Percentiles rank a stretch among this genome's conserved stretches.
These are phyloP conservation scores for Cheilosia vernalis DNA, from an alignment of 2,888 invertebrate genomes.

Conservation along the genomic window DNA sequence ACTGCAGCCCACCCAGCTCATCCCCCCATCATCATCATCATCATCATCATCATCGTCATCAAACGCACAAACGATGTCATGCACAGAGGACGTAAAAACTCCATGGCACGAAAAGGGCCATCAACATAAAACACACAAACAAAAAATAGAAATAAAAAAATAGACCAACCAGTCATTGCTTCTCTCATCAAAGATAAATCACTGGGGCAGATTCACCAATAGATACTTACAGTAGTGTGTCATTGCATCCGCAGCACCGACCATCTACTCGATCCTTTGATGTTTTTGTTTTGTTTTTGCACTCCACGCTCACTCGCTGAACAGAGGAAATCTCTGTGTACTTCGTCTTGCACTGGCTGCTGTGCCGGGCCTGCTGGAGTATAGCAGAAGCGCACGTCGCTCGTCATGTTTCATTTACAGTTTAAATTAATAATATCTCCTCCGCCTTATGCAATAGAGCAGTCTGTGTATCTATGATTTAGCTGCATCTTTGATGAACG, in stretches of 20 bases:
- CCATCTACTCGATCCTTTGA: constrained; percentile 68
- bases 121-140: constrained; percentile 9
- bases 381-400: constrained; percentile 46
- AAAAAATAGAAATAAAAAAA: constrained; percentile 36
- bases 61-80: constrained; percentile 24
- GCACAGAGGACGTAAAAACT: constrained; percentile 15
- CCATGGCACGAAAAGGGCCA: constrained; percentile 51
- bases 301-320: neutral
- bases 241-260: constrained; percentile 59
- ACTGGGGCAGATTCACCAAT: constrained; percentile 61
- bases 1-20: neutral
- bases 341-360: constrained; percentile 28
- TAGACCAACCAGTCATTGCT: constrained; percentile 44
- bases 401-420: constrained; percentile 72
- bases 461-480: constrained; percentile 39
- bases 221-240: constrained; percentile 65
- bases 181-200: constrained; percentile 70
- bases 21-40: constrained; percentile 1
- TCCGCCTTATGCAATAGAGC: constrained; percentile 53
- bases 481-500: constrained; percentile 70
- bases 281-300: constrained; percentile 46
- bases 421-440: constrained; percentile 75
- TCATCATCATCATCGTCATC: constrained; percentile 34
- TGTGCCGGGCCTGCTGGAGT: neutral
- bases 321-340: constrained; percentile 29